Evolutionary conservation across 1,140 invertebrate genomes (phyloP).

Genomic region (Drosophila tani): DNA sequence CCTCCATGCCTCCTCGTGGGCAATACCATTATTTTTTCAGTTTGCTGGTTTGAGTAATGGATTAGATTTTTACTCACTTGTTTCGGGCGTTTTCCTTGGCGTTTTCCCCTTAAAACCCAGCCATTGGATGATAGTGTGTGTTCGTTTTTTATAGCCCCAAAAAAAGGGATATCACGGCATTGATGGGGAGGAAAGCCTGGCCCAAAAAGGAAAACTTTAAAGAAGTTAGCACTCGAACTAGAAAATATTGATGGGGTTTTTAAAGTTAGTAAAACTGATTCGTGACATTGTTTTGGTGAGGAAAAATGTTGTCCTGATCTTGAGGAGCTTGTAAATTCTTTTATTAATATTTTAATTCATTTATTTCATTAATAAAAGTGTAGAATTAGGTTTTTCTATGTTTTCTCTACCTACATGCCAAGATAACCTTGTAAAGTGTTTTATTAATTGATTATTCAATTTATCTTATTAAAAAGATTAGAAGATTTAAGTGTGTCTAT

Average conservation of each 20-base stretch:
- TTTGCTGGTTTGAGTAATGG: slow-evolving; percentile 79
- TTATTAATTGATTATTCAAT: neutral
- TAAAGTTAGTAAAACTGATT: neutral
- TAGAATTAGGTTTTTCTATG: no score
- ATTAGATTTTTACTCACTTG: slow-evolving; percentile 81
- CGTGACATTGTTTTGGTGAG: no score
- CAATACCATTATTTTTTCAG: slow-evolving; percentile 63
- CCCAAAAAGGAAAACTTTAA: slow-evolving; percentile 8
- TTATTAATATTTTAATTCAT: neutral
- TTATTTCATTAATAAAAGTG: neutral
- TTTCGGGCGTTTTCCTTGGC: slow-evolving; percentile 27
- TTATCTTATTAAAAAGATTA: no score
- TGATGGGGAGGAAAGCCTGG: slow-evolving; percentile 4
- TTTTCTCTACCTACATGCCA: neutral
- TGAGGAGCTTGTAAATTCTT: neutral
- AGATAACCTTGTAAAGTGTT: no score
- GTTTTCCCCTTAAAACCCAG: slow-evolving; percentile 3
- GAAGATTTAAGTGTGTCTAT: no score
- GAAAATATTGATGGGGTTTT: neutral
- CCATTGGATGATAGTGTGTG: slow-evolving; percentile 35
- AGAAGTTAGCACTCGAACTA: neutral
- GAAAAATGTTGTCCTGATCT: no score
- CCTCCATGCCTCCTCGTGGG: slow-evolving; percentile 4
- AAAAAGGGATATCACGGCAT: slow-evolving; percentile 8
- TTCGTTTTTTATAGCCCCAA: slow-evolving; percentile 28